Conservation (phyloP, 64 coral and sea anemone species). For the Platygyra sinensis region DNA sequence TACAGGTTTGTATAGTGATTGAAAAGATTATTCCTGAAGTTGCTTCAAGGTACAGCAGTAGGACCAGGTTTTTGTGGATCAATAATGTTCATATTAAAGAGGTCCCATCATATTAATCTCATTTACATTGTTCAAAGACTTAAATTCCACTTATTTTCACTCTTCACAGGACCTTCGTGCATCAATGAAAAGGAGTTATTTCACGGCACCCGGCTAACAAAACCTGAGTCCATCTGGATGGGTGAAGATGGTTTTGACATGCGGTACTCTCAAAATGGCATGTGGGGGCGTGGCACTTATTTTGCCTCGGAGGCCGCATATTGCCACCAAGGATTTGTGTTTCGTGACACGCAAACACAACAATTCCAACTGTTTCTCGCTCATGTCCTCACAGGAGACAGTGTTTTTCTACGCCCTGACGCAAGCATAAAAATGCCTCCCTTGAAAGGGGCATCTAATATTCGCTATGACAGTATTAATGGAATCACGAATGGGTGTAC, state of each 20-base stretch:
- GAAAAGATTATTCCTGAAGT: too few species aligned
- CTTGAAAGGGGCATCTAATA: neutral
- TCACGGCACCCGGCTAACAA: slow-evolving; percentile 61
- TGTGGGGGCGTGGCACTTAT: slow-evolving; percentile 78
- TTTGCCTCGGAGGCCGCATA: slow-evolving; percentile 72
- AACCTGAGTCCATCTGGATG: slow-evolving; percentile 57
- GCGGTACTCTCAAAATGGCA: slow-evolving; percentile 70
- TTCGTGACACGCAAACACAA: neutral
- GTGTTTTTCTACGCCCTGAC: slow-evolving; percentile 26
- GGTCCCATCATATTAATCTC: too few species aligned
- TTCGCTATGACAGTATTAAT: slow-evolving; percentile 61
- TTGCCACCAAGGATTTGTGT: slow-evolving; percentile 8
- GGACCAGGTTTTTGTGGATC: too few species aligned
- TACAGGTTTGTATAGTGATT: too few species aligned
- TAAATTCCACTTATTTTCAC: neutral
- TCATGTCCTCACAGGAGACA: slow-evolving; percentile 69
- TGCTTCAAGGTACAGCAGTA: too few species aligned
- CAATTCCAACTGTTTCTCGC: slow-evolving; percentile 57
- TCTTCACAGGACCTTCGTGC: slow-evolving; percentile 6
- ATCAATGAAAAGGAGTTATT: slow-evolving; percentile 83
- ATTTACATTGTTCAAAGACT: neutral
- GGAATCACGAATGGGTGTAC: slow-evolving; percentile 25
- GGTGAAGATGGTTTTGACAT: slow-evolving; percentile 89
- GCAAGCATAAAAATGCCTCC: slow-evolving; percentile 47
- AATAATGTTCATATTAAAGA: too few species aligned